Percentiles rank a stretch among this genome's conserved stretches.
Evolutionary conservation across 2,797 vertebrate genomes (phyloP).

Genomic region (Pogonophryne albipinna): DNA sequence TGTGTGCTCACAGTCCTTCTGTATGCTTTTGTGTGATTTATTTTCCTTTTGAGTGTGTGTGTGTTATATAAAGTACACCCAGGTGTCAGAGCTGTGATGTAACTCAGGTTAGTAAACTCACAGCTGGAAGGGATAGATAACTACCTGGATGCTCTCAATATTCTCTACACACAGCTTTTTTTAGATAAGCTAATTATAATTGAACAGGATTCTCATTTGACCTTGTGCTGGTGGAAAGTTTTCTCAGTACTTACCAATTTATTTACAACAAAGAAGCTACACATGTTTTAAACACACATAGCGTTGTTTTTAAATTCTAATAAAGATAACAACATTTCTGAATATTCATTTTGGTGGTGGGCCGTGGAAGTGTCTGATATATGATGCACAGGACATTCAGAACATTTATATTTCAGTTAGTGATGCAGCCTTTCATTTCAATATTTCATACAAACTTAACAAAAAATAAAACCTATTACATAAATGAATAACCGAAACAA

Average conservation of each 20-base stretch:
- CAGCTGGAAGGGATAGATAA: conserved; percentile 64
- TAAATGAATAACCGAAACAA: not conserved
- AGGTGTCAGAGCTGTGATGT: conserved; percentile 69
- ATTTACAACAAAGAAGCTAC: not conserved
- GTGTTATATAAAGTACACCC: conserved; percentile 58
- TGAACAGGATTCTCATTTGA: conserved; percentile 50
- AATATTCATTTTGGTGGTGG: not conserved
- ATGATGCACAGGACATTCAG: not conserved
- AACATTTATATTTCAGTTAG: not conserved
- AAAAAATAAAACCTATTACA: not conserved
- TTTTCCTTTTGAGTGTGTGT: conserved; percentile 10
- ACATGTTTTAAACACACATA: too few relatives aligned
- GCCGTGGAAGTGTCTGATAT: not conserved
- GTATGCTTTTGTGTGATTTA: not conserved
- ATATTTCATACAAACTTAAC: too few relatives aligned
- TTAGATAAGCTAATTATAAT: conserved; percentile 55
- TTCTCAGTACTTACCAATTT: conserved; percentile 40
- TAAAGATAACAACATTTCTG: too few relatives aligned
- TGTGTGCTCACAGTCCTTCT: conserved; percentile 13
- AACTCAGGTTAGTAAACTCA: conserved; percentile 57
- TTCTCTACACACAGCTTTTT: conserved; percentile 36
- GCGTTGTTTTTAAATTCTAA: too few relatives aligned
- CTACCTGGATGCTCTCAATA: conserved; percentile 41
- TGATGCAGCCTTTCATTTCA: not conserved
- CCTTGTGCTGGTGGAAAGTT: conserved; percentile 41